These are phyloP conservation scores for Danio tinwini DNA, from an alignment of 2,797 vertebrate species.

Conservation along the genomic window DNA sequence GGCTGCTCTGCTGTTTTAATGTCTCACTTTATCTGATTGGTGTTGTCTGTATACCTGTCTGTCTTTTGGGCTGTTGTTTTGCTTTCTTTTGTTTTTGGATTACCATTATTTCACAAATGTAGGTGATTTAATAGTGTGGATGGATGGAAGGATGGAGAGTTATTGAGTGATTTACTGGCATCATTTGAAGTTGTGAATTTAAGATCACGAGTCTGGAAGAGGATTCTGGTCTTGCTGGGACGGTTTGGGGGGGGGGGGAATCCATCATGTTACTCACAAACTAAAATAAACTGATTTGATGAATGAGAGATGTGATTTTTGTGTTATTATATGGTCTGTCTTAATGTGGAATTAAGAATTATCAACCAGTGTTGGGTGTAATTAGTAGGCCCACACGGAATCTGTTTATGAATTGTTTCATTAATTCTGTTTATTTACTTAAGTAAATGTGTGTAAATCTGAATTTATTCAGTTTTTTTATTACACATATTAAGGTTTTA, in stretches of 20 bases:
- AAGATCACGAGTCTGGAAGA: constrained; percentile 31
- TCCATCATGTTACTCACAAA: constrained; percentile 62
- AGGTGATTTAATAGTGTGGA: constrained; percentile 24
- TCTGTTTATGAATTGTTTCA: no score
- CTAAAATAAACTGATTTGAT: constrained; percentile 57
- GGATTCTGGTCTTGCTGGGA: constrained; percentile 19
- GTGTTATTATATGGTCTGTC: constrained; percentile 8
- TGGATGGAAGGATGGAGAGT: constrained; percentile 29
- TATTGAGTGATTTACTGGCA: constrained; percentile 4
- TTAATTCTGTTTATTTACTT: no score
- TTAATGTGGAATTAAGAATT: not conserved
- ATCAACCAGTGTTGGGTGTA: no score
- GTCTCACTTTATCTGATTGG: not conserved
- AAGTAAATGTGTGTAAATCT: no score
- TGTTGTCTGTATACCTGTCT: constrained; percentile 4
- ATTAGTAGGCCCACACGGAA: no score
- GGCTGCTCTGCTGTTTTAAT: constrained; percentile 36
- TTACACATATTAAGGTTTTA: no score
- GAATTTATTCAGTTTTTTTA: no score
- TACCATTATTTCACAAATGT: not conserved
- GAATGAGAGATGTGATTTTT: constrained; percentile 26
- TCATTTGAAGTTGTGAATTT: constrained; percentile 18
- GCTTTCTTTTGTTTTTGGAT: not conserved
- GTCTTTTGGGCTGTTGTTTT: constrained; percentile 20
- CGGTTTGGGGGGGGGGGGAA: constrained; percentile 12